Conservation (phyloP, 2,797 vertebrate genomes). For the Rhadinocentrus ornatus region DNA sequence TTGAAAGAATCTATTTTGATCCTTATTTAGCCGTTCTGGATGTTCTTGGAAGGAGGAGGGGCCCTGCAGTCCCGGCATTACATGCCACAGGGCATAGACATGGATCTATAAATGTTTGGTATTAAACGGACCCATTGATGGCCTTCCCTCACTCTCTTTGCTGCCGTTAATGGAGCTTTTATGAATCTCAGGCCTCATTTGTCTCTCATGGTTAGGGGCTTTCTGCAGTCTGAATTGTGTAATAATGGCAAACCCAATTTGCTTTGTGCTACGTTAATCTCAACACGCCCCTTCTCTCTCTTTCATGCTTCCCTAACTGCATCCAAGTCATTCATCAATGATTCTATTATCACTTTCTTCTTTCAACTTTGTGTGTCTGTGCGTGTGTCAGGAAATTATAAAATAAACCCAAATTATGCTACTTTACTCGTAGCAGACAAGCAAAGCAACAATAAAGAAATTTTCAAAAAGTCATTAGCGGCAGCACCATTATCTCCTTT, state of each 20-base stretch:
- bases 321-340: conserved; percentile 79
- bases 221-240: conserved; percentile 78
- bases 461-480: conserved; percentile 62
- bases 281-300: conserved; percentile 75
- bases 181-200: conserved; percentile 83
- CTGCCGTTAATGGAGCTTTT: conserved; percentile 79
- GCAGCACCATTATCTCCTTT: conserved; percentile 54
- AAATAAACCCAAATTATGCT: conserved; percentile 68
- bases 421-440: conserved; percentile 56
- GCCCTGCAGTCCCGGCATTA: conserved; percentile 61
- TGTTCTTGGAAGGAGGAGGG: conserved; percentile 56
- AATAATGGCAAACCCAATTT: conserved; percentile 84
- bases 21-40: conserved; percentile 55
- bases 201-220: conserved; percentile 79
- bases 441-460: conserved; percentile 61
- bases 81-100: conserved; percentile 68
- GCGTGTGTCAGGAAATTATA: conserved; percentile 34
- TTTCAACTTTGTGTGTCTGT: conserved; percentile 35
- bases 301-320: conserved; percentile 78
- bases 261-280: conserved; percentile 83
- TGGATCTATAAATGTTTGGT: conserved; percentile 76
- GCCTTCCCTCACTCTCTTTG: conserved; percentile 70
- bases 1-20: conserved; percentile 60
- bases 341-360: conserved; percentile 79
- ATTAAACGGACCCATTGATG: conserved; percentile 75